Evolutionary conservation across 2,113 vertebrate species (phyloP).

Genomic region (Mirza zaza): DNA sequence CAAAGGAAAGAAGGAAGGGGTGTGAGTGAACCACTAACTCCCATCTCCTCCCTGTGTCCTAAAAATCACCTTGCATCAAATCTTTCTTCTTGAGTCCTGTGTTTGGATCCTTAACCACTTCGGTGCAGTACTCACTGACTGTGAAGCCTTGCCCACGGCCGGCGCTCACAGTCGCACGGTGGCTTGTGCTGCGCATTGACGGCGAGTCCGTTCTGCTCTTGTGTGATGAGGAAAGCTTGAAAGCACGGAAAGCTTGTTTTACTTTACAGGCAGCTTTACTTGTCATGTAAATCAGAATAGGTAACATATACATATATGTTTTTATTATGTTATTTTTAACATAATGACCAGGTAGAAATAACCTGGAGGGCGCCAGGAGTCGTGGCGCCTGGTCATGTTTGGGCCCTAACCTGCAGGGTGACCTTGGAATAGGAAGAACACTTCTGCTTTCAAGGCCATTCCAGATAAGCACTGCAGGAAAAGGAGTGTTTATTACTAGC

Average conservation of each 20-base stretch:
- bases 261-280: too few relatives aligned
- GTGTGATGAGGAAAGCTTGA: too few relatives aligned
- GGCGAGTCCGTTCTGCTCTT: too few relatives aligned
- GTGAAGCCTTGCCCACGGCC: too few relatives aligned
- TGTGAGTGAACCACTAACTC: not conserved
- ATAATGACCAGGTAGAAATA: not conserved
- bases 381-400: not conserved
- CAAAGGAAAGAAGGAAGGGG: not conserved
- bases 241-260: too few relatives aligned
- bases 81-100: not conserved
- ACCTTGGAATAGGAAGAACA: not conserved
- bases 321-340: too few relatives aligned
- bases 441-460: not conserved
- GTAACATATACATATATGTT: too few relatives aligned
- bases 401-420: not conserved
- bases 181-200: too few relatives aligned
- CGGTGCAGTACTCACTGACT: too few relatives aligned
- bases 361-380: too few relatives aligned
- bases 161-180: too few relatives aligned
- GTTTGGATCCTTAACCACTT: not conserved
- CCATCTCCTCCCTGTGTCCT: not conserved
- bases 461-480: not conserved
- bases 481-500: not conserved
- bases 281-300: too few relatives aligned
- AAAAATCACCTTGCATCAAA: not conserved